Percentiles rank a stretch among this genome's conserved stretches.
These are phyloP conservation scores for Elaphurus davidianus DNA, from an alignment of 2,113 vertebrate genomes.

Conservation along the genomic window DNA sequence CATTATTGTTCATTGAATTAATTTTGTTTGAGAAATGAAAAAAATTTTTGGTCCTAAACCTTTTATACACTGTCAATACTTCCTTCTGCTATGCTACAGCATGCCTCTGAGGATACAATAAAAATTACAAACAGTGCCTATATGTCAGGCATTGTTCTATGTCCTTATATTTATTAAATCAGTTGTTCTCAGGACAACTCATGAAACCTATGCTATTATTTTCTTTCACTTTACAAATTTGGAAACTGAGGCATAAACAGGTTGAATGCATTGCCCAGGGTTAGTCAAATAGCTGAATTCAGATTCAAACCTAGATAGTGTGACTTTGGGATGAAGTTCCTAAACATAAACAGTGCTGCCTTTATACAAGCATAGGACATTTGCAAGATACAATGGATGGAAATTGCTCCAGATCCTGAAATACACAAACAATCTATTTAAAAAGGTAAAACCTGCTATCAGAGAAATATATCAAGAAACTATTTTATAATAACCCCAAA, in stretches of 20 bases:
- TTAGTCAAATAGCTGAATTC: background rate
- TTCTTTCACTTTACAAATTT: background rate
- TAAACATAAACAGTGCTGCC: background rate
- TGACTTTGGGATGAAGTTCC: background rate
- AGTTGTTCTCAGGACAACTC: background rate
- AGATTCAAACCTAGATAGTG: background rate
- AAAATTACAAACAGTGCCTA: background rate
- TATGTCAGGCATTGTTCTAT: background rate
- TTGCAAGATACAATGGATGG: background rate
- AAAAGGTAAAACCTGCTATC: background rate
- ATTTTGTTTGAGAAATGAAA: background rate
- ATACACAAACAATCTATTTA: background rate
- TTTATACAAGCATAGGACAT: background rate
- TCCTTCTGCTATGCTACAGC: background rate
- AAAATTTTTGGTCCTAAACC: background rate
- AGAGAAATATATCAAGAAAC: rapidly evolving
- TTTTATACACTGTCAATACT: background rate
- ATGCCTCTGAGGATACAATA: background rate
- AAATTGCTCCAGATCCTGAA: background rate
- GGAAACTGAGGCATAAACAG: background rate
- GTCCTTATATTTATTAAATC: background rate
- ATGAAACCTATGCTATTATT: background rate
- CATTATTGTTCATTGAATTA: background rate
- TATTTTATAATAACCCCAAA: background rate
- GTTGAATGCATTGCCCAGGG: background rate